Evolutionary conservation across 2,888 invertebrate species (phyloP).

Genomic region (Ganaspis brasiliensis): DNA sequence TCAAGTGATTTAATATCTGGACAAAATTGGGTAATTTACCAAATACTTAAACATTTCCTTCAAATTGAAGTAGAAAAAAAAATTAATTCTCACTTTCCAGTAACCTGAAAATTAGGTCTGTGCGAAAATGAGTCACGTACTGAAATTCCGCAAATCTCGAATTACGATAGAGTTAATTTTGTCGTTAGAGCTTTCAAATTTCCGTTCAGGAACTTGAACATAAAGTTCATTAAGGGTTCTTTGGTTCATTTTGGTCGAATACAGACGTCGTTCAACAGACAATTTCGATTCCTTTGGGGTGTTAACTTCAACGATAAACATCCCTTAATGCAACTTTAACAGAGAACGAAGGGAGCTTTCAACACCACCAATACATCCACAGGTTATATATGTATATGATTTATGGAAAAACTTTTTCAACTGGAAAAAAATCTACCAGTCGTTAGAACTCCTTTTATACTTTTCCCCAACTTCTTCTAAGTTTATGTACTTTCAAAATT

Average conservation of each 20-base stretch:
- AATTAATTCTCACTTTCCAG: no score
- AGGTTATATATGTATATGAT: not conserved
- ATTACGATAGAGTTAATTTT: constrained; percentile 18
- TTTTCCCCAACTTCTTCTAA: not conserved
- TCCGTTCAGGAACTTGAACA: constrained; percentile 29
- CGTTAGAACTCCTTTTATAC: not conserved
- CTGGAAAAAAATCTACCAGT: not conserved
- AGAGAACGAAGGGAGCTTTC: not conserved
- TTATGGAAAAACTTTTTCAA: constrained; percentile 23
- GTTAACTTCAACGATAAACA: constrained; percentile 39
- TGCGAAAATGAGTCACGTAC: constrained; percentile 22
- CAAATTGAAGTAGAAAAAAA: not conserved
- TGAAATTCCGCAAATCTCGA: constrained; percentile 14
- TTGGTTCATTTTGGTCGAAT: constrained; percentile 24
- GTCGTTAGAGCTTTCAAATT: constrained; percentile 20
- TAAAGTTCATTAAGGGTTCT: constrained; percentile 34
- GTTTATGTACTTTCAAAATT: not conserved
- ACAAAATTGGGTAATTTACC: no score
- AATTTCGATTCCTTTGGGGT: constrained; percentile 32
- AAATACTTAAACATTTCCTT: no score
- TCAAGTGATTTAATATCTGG: no score
- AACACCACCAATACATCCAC: not conserved
- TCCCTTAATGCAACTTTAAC: constrained; percentile 27
- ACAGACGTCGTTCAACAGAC: constrained; percentile 5
- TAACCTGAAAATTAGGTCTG: not conserved